These are phyloP conservation scores for Magallana gigas DNA, from an alignment of 1,140 invertebrate species.

Conservation along the genomic window DNA sequence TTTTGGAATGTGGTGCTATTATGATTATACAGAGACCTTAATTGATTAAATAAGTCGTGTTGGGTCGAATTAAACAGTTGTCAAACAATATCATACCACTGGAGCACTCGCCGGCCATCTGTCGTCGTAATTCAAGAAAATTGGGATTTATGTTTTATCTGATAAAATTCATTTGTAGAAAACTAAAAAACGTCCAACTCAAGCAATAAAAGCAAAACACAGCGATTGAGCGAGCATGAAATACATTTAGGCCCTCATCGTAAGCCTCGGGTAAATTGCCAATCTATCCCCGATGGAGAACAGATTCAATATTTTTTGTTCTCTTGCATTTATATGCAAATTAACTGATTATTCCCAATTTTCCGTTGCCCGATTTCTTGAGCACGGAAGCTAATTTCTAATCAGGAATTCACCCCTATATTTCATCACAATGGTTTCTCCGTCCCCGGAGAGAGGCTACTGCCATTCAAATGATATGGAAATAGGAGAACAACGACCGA, in stretches of 20 bases:
- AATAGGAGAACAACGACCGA: neutral
- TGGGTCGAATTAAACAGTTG: neutral
- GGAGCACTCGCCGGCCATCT: neutral
- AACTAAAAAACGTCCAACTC: no score
- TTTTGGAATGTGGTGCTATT: no score
- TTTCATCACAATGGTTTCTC: conserved; percentile 1
- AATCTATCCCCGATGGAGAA: neutral
- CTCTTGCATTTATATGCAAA: conserved; percentile 29
- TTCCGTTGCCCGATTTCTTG: conserved; percentile 21
- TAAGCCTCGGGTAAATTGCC: neutral
- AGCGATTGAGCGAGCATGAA: neutral
- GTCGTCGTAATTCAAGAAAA: neutral
- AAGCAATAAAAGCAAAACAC: no score
- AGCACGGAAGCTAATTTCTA: conserved; percentile 31
- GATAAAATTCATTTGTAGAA: no score
- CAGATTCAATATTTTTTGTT: conserved; percentile 25
- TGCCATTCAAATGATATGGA: conserved; percentile 12
- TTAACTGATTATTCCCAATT: conserved; percentile 30
- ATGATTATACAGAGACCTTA: no score
- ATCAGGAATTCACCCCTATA: conserved; percentile 19
- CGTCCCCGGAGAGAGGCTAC: neutral
- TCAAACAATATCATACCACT: neutral
- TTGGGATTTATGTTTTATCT: no score
- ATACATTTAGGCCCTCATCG: neutral
- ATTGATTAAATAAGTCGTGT: no score